Conservation (phyloP, 2,797 vertebrate species). For the Sciaenops ocellatus region DNA sequence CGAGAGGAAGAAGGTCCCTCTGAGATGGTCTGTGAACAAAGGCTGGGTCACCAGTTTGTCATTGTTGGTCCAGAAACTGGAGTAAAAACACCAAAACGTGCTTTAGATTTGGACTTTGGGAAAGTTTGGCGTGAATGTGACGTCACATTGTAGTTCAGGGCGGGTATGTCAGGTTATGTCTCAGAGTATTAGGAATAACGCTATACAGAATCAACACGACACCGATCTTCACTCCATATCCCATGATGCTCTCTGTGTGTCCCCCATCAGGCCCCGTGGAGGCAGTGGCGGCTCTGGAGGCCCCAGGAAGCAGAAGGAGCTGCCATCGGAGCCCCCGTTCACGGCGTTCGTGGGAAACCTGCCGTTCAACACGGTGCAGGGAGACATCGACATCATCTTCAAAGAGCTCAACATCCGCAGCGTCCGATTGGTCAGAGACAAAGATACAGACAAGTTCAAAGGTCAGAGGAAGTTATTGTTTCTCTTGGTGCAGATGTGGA, state of each 20-base stretch:
- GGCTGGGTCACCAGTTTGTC: no score
- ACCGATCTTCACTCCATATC: background rate
- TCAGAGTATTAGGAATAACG: no score
- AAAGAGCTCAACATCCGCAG: constrained; percentile 96
- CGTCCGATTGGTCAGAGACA: constrained; percentile 97
- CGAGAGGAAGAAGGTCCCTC: no score
- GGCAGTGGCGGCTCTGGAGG: constrained; percentile 83
- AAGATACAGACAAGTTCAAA: constrained; percentile 99
- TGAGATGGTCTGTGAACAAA: no score
- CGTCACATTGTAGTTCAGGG: no score
- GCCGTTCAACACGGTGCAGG: constrained; percentile 97
- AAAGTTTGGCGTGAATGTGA: no score
- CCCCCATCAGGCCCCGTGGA: constrained; percentile 62
- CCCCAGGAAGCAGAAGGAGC: constrained; percentile 94
- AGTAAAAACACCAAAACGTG: no score
- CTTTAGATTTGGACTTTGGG: no score
- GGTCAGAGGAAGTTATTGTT: constrained; percentile 77
- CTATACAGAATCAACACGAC: background rate
- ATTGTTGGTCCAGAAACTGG: no score
- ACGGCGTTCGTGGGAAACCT: constrained; percentile 98
- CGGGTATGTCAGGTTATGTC: no score
- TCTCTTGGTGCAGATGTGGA: no score
- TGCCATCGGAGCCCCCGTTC: constrained; percentile 96
- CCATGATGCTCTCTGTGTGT: constrained; percentile 29
- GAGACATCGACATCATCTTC: constrained; percentile 98